A percentile compares a stretch with the other conserved stretches of the same genome.
Evolutionary conservation across 1,140 invertebrate genomes (phyloP).

Genomic region (Linepithema humile): DNA sequence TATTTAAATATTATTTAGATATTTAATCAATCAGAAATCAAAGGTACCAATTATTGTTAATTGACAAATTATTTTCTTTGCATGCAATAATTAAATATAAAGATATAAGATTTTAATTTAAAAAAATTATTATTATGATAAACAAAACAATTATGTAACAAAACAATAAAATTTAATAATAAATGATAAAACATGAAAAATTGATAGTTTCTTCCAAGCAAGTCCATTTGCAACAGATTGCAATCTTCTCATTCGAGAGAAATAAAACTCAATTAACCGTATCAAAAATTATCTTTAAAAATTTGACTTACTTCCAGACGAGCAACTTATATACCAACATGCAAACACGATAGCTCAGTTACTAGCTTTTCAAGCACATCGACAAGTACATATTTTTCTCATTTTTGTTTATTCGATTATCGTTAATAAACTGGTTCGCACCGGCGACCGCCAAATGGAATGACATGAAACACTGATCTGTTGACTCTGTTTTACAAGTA

Average conservation of each 20-base stretch:
- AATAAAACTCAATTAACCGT: neutral
- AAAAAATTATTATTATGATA: too few relatives aligned
- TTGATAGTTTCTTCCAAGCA: neutral
- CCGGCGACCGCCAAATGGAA: neutral
- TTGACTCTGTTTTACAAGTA: conserved; percentile 7
- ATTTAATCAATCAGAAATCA: too few relatives aligned
- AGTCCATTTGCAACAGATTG: neutral
- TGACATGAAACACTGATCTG: conserved; percentile 35
- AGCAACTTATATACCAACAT: neutral
- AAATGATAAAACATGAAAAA: neutral
- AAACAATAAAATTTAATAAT: too few relatives aligned
- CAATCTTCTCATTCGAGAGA: neutral
- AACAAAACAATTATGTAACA: too few relatives aligned
- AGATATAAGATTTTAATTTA: too few relatives aligned
- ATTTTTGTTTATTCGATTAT: neutral
- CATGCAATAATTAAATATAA: too few relatives aligned
- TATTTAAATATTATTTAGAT: too few relatives aligned
- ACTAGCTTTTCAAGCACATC: neutral
- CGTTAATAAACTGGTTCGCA: conserved; percentile 37
- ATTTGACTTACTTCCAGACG: conserved; percentile 1
- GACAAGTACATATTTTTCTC: conserved; percentile 4
- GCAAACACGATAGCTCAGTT: neutral
- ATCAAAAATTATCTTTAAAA: conserved; percentile 26
- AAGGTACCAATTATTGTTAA: too few relatives aligned
- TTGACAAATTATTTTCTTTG: too few relatives aligned